phyloP scores from a whole-genome alignment of 2,888 invertebrate genomes.

The Eledona agricola region DNA sequence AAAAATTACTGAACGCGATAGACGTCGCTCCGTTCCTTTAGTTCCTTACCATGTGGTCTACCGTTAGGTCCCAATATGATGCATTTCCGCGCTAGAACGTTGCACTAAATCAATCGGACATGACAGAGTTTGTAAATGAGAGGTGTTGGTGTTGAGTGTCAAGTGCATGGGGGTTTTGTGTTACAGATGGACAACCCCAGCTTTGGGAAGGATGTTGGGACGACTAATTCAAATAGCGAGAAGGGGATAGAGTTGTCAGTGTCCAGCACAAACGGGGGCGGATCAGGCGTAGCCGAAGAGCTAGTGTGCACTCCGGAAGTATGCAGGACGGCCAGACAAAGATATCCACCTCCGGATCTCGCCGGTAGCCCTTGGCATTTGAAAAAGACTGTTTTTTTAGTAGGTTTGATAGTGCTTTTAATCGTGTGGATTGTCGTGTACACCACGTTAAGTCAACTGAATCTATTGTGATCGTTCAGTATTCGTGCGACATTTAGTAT shows the following conservation, averaged over 20 bases:
- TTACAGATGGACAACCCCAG: constrained; percentile 65
- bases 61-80: constrained; percentile 12
- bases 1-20: constrained; percentile 23
- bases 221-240: constrained; percentile 55
- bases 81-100: not conserved
- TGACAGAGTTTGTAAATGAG: constrained; percentile 18
- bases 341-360: constrained; percentile 56
- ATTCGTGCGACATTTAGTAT: constrained; percentile 36
- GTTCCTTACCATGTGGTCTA: constrained; percentile 26
- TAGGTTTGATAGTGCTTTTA: constrained; percentile 61
- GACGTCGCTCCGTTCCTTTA: constrained; percentile 17
- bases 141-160: not conserved
- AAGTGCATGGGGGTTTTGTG: constrained; percentile 2
- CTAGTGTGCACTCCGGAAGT: constrained; percentile 57
- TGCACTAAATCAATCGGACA: constrained; percentile 7
- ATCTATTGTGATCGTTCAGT: constrained; percentile 51
- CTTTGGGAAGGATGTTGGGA: constrained; percentile 54
- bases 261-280: constrained; percentile 44
- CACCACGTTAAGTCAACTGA: constrained; percentile 54
- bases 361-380: constrained; percentile 65
- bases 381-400: constrained; percentile 64
- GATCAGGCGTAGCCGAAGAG: constrained; percentile 42
- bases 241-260: constrained; percentile 48
- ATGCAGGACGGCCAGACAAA: constrained; percentile 56
- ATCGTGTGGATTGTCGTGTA: constrained; percentile 64